phyloP scores from a whole-genome alignment of 2,113 vertebrate species.

The Girardinichthys multiradiatus region DNA sequence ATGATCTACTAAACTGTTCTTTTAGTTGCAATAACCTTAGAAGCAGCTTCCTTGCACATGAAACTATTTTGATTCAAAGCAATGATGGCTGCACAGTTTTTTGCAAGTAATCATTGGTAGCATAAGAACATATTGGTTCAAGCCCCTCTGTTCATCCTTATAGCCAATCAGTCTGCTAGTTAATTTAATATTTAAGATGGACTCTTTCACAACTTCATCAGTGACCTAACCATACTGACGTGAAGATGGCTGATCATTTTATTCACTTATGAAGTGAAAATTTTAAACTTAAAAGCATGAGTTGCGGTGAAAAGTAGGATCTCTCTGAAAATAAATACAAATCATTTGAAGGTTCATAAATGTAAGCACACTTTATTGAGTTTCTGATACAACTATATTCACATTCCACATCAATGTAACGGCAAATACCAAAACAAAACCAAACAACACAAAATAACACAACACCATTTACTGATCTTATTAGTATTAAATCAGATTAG shows the following conservation, averaged over 20 bases:
- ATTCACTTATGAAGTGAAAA: background rate
- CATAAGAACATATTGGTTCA: background rate
- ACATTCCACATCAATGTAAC: constrained; percentile 76
- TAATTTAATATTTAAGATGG: background rate
- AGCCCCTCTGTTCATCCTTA: too few species aligned
- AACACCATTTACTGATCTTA: constrained; percentile 59
- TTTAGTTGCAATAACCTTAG: too few species aligned
- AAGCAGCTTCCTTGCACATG: too few species aligned
- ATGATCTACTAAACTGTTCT: too few species aligned
- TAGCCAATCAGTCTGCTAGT: background rate
- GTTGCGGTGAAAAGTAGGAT: too few species aligned
- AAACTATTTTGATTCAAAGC: too few species aligned
- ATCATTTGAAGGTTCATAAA: constrained; percentile 10
- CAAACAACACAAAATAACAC: constrained; percentile 47
- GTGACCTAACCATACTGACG: background rate
- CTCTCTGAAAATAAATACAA: constrained; percentile 7
- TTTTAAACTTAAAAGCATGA: background rate
- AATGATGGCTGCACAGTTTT: background rate
- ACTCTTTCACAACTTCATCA: background rate
- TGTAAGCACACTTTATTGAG: constrained; percentile 73
- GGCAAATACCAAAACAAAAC: constrained; percentile 62
- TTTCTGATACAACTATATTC: constrained; percentile 58
- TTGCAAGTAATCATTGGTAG: background rate
- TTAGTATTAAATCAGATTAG: constrained; percentile 59
- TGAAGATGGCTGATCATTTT: background rate